Conservation (phyloP, 2,113 vertebrate species). For the Drymodes brunneopygia region DNA sequence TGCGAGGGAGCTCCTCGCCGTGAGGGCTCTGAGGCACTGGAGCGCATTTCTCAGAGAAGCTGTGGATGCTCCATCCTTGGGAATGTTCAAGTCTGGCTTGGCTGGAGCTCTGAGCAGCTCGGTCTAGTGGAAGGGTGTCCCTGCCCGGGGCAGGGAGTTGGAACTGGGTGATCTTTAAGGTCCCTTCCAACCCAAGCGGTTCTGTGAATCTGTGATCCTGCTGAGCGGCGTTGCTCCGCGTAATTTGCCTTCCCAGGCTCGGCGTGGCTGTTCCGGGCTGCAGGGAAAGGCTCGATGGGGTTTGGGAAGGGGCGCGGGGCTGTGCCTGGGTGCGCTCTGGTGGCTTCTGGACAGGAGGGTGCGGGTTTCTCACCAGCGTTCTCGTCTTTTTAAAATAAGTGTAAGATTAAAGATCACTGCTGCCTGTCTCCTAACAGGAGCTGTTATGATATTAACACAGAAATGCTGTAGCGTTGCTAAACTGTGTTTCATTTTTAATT, state of each 20-base stretch:
- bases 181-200: no score
- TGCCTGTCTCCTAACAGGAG: fast-evolving
- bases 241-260: fast-evolving
- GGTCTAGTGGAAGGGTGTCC: neutral
- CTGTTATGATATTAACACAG: neutral
- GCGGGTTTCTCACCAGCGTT: fast-evolving
- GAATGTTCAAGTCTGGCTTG: neutral
- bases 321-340: fast-evolving
- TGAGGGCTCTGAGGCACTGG: neutral
- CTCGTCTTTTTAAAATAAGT: fast-evolving
- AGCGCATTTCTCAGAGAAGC: neutral
- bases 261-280: fast-evolving
- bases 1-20: no score
- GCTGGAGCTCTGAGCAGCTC: neutral
- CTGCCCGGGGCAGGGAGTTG: neutral
- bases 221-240: neutral
- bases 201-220: neutral
- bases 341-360: fast-evolving
- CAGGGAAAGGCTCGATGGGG: fast-evolving
- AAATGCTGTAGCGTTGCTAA: fast-evolving
- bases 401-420: fast-evolving
- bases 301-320: neutral
- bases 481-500: fast-evolving
- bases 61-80: neutral
- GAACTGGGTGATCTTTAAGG: no score